These are phyloP conservation scores for Schlechtendalia chinensis DNA, from an alignment of 1,140 invertebrate species.

Conservation along the genomic window DNA sequence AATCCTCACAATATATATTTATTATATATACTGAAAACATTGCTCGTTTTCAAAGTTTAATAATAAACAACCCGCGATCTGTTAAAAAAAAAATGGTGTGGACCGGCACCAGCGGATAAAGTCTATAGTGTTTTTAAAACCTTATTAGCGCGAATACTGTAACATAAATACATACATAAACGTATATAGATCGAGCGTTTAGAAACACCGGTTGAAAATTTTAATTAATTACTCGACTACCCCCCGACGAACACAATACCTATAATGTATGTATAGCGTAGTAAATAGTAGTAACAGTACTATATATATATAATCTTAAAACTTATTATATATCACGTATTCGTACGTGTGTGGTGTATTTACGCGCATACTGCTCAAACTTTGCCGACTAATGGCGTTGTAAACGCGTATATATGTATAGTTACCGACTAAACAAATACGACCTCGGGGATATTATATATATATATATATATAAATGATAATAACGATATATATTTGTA, in stretches of 20 bases:
- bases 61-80: not conserved
- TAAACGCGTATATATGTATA: not conserved
- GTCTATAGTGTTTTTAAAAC: conserved; percentile 6
- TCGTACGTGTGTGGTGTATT: not conserved
- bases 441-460: too few species aligned
- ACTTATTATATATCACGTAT: not conserved
- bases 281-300: too few species aligned
- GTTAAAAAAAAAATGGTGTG: not conserved
- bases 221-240: conserved; percentile 11
- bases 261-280: too few species aligned
- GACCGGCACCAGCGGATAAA: not conserved
- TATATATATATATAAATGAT: too few species aligned
- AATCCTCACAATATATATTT: too few species aligned
- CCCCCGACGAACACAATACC: not conserved
- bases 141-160: not conserved
- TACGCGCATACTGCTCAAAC: not conserved
- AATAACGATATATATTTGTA: too few species aligned
- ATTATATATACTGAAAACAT: too few species aligned
- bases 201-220: not conserved
- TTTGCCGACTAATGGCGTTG: conserved; percentile 11
- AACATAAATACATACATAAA: not conserved
- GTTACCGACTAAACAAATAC: too few species aligned
- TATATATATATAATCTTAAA: not conserved
- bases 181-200: not conserved
- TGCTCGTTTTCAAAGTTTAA: not conserved